Percentiles rank a stretch among this genome's conserved stretches.
phyloP scores from a whole-genome alignment of 2,888 invertebrate genomes.

The Clistopyga incitator region DNA sequence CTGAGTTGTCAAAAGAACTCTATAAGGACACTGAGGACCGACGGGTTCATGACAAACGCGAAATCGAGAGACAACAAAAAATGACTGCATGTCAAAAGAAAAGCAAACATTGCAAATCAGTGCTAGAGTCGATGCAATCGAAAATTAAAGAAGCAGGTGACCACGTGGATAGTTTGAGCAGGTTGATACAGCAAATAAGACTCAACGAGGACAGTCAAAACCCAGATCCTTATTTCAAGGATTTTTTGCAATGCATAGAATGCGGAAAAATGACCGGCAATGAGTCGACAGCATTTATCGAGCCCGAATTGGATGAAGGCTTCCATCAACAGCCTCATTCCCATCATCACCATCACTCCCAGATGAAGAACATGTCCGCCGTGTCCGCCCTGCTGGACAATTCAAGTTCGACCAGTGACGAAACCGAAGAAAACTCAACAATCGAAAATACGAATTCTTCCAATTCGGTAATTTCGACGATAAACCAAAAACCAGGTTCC shows the following conservation, averaged over 20 bases:
- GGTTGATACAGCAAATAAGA: slow-evolving; percentile 45
- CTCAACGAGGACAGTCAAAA: slow-evolving; percentile 15
- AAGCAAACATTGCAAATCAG: slow-evolving; percentile 60
- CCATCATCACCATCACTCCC: slow-evolving; percentile 42
- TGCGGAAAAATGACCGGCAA: slow-evolving; percentile 64
- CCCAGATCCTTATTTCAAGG: slow-evolving; percentile 27
- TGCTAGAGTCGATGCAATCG: slow-evolving; percentile 58
- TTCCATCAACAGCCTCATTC: slow-evolving; percentile 54
- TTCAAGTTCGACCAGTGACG: neutral
- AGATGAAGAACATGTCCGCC: slow-evolving; percentile 28
- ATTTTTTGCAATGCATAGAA: slow-evolving; percentile 70
- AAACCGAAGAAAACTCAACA: neutral
- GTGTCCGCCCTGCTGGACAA: slow-evolving; percentile 36
- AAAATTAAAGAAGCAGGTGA: slow-evolving; percentile 41
- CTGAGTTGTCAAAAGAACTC: slow-evolving; percentile 2
- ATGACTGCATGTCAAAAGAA: slow-evolving; percentile 58
- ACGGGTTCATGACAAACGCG: slow-evolving; percentile 34
- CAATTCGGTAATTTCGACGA: neutral
- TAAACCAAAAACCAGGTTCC: slow-evolving; percentile 7
- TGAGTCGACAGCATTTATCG: neutral
- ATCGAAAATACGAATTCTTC: neutral
- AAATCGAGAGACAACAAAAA: slow-evolving; percentile 26
- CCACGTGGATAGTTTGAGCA: slow-evolving; percentile 41
- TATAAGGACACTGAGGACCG: neutral
- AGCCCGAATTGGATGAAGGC: slow-evolving; percentile 42